Conservation (phyloP, 2,113 vertebrate species). For the Grallaria varia region DNA sequence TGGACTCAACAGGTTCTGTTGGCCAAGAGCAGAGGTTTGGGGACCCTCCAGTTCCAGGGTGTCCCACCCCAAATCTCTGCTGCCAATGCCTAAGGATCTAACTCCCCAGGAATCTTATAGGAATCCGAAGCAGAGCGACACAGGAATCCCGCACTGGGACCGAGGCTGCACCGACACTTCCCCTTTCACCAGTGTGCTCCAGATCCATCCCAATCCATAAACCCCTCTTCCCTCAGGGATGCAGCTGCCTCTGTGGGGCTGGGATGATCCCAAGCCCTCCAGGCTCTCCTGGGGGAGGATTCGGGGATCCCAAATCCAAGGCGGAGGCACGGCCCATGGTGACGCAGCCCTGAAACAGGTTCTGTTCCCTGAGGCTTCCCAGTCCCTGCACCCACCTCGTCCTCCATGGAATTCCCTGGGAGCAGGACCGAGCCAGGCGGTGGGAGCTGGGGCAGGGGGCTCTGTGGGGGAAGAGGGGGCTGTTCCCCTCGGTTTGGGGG, state of each 20-base stretch:
- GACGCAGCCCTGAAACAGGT: fast-evolving
- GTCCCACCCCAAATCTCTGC: fast-evolving
- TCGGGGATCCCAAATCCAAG: not conserved
- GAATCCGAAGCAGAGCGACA: not conserved
- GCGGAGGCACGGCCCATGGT: fast-evolving
- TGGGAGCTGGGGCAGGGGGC: fast-evolving
- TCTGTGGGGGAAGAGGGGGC: not conserved
- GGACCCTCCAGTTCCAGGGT: fast-evolving
- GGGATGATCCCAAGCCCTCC: fast-evolving
- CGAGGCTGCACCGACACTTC: fast-evolving
- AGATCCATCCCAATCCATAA: fast-evolving
- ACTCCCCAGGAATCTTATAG: fast-evolving
- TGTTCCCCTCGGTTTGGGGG: not conserved
- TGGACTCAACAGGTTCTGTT: not conserved
- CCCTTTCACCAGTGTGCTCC: not conserved
- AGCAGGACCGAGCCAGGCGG: not conserved
- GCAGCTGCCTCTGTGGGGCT: fast-evolving
- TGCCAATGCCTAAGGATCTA: fast-evolving
- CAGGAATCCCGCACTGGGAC: fast-evolving
- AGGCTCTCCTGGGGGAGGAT: not conserved
- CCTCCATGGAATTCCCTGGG: not conserved
- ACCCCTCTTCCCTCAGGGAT: fast-evolving
- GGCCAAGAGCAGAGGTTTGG: fast-evolving
- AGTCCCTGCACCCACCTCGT: constrained; percentile 46
- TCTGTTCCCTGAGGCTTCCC: not conserved